phyloP scores from a whole-genome alignment of 2,888 invertebrate genomes.

The Adineta ricciae region DNA sequence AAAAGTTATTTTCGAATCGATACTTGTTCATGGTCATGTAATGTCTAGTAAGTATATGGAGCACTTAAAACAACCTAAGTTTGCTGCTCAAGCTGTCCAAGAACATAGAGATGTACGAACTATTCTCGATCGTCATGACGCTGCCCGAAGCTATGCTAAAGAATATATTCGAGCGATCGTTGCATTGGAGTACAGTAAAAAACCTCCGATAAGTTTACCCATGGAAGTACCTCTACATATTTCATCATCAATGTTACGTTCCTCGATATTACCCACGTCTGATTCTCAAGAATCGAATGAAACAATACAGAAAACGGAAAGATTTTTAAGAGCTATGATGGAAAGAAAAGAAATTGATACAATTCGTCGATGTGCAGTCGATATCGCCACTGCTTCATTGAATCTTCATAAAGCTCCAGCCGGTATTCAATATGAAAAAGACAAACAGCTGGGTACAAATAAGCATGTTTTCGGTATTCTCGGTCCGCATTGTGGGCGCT shows the following conservation, averaged over 20 bases:
- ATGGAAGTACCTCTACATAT: accelerated
- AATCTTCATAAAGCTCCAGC: background rate
- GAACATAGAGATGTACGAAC: background rate
- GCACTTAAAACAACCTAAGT: background rate
- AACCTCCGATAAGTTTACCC: accelerated
- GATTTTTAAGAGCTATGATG: background rate
- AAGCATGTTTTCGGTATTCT: slow-evolving; percentile 2
- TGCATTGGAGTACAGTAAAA: background rate
- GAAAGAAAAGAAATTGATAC: background rate
- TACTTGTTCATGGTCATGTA: slow-evolving; percentile 16
- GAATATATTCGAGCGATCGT: background rate
- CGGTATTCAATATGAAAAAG: background rate
- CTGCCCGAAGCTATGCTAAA: background rate
- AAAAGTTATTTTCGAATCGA: slow-evolving; percentile 16
- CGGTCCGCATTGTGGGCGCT: slow-evolving; percentile 1
- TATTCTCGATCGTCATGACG: background rate
- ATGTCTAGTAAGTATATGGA: background rate
- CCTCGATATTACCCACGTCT: too few species aligned
- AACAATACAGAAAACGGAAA: background rate
- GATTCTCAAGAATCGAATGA: background rate
- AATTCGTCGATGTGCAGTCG: background rate
- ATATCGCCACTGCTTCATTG: background rate
- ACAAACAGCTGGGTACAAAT: background rate
- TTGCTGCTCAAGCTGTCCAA: background rate
- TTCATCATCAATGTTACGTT: background rate